Evolutionary conservation across 23 tunicate genomes (phyloP), one percentile per base, ranked within the genome.

Genomic region (Ascidia mentula): DNA sequence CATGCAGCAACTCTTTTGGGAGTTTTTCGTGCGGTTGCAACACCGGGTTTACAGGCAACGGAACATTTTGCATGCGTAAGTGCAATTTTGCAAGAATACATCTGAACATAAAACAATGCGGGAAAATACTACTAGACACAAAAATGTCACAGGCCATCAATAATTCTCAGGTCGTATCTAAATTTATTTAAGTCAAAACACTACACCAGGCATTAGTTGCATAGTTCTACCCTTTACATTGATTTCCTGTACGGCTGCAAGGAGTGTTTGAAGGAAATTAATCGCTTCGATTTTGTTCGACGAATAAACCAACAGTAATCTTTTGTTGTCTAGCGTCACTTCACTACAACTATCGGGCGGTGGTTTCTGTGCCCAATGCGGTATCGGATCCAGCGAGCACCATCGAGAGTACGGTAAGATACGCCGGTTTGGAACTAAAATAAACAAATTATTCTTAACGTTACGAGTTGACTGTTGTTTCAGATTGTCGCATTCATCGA

Each of bases 21-120:
- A 82, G 86, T 45, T 82, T 73, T 28, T 31, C 79, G 22, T 82
- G 86, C 39, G 72, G 72, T 26, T 82, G 86, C 72, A 31, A 73
- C 31, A 38, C 3, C 34, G 86, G 86, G 30, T 82, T 6, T 53
- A 72, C 79, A 18, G 86, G 86, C 34, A 36, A 46, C 46, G 86
- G 86, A 34, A 79, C 83, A 1, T 60, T 32, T 35, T 79, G 83
- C 61, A 28, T 60, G 36, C 74, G 83, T 53, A 53, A 22, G 34
- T 5, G 36, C 37, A 18, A 3, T 5, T 5, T 74, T 32, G 65
- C 22, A 5, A 5, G 24, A 53, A 53, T 5, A 20, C 53, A 9
- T 15, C 53, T 42, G 53, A 42, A 12, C 53, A 42, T 42, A 42
- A 42, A 42, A 42, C 53, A 42, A 42, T 42, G 53, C 53, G 53